Evolutionary conservation across 1,140 invertebrate species (phyloP).

Genomic region (Andrena cerasifolii): DNA sequence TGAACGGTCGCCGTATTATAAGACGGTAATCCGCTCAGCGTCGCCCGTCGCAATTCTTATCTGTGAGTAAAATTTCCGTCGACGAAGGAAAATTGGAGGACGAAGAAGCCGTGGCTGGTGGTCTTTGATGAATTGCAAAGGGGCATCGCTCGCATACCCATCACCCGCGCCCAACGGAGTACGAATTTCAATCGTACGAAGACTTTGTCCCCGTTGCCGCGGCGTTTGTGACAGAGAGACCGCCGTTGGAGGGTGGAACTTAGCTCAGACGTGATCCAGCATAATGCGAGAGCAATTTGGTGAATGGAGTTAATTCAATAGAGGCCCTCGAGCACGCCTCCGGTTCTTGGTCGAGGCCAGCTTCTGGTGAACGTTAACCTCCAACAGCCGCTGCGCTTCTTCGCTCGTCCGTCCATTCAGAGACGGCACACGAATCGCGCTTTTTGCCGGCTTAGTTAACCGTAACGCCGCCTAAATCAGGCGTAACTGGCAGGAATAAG

Average conservation of each 20-base stretch:
- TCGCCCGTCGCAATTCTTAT: background rate
- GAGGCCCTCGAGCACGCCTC: conserved; percentile 70
- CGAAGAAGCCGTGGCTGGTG: background rate
- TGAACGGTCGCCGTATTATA: background rate
- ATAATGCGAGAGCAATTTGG: conserved; percentile 74
- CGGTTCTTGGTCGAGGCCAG: conserved; percentile 50
- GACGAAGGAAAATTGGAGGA: conserved; percentile 37
- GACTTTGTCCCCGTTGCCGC: conserved; percentile 37
- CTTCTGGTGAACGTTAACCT: conserved; percentile 66
- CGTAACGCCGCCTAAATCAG: conserved; percentile 39
- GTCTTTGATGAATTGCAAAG: conserved; percentile 54
- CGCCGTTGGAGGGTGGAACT: conserved; percentile 47
- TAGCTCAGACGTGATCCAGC: conserved; percentile 70
- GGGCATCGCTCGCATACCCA: conserved; percentile 8
- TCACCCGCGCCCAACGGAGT: background rate
- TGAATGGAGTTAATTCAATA: conserved; percentile 75
- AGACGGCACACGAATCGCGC: conserved; percentile 26
- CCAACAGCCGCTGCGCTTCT: conserved; percentile 45
- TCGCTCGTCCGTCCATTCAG: conserved; percentile 43
- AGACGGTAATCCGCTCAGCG: background rate
- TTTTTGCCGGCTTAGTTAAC: conserved; percentile 49
- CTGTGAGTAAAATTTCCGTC: conserved; percentile 15
- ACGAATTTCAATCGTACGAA: conserved; percentile 65
- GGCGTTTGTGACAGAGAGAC: conserved; percentile 59
- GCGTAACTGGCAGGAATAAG: conserved; percentile 37